These are phyloP conservation scores for Xyliphius kryptos DNA, from an alignment of 2,113 vertebrate genomes.

Conservation along the genomic window DNA sequence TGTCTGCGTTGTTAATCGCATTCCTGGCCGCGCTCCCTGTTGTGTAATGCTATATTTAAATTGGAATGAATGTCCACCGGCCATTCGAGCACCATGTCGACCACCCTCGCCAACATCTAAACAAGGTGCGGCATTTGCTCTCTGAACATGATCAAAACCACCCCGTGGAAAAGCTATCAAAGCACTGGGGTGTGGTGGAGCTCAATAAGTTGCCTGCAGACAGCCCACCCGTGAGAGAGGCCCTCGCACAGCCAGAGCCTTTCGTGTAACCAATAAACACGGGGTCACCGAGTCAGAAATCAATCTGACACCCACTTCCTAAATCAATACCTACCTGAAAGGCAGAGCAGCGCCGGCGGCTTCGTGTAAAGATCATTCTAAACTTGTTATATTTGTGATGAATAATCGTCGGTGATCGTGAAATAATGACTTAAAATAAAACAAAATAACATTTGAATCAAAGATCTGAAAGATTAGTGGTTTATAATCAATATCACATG, in stretches of 20 bases:
- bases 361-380: too few species aligned
- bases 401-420: too few species aligned
- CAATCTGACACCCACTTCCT: constrained; percentile 40
- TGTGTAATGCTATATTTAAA: constrained; percentile 19
- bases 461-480: too few species aligned
- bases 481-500: too few species aligned
- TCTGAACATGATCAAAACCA: constrained; percentile 46
- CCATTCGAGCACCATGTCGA: constrained; percentile 9
- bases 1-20: constrained; percentile 11
- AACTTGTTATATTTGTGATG: too few species aligned
- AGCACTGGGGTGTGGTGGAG: constrained; percentile 42
- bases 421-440: too few species aligned
- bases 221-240: constrained; percentile 44
- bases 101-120: constrained; percentile 33
- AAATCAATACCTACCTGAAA: constrained; percentile 37
- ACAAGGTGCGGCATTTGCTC: constrained; percentile 34
- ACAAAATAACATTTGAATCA: too few species aligned
- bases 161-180: constrained; percentile 38
- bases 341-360: background rate
- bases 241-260: constrained; percentile 18
- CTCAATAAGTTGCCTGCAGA: constrained; percentile 27
- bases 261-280: constrained; percentile 24
- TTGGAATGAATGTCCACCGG: constrained; percentile 18
- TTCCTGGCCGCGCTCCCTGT: too few species aligned
- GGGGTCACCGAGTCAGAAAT: constrained; percentile 37